Percentiles rank a stretch among this genome's conserved stretches.
These are phyloP conservation scores for Sarcophaga variegata DNA, from an alignment of 2,888 invertebrate genomes.

Conservation along the genomic window DNA sequence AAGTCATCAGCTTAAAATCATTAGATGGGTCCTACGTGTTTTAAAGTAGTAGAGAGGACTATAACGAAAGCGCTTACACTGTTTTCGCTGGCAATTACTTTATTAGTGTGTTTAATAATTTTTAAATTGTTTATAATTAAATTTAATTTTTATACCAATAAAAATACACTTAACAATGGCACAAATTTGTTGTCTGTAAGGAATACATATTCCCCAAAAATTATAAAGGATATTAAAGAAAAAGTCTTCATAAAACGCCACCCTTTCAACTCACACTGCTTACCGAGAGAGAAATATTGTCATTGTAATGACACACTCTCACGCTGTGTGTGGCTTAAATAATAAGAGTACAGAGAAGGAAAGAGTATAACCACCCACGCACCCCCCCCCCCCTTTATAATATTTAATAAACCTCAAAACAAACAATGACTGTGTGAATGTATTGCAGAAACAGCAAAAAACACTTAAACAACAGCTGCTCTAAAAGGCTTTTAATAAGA, in stretches of 20 bases:
- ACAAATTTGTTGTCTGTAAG: constrained; percentile 27
- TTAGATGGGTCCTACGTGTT: too few species aligned
- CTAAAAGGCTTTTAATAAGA: constrained; percentile 35
- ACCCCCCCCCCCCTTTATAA: constrained; percentile 32
- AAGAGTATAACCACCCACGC: too few species aligned
- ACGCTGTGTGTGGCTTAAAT: too few species aligned
- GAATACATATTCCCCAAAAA: too few species aligned
- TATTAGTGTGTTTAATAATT: constrained; percentile 17
- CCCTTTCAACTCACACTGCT: neutral
- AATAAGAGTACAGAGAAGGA: neutral
- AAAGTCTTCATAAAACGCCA: neutral
- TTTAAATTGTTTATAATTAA: constrained; percentile 52
- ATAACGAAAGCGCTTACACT: too few species aligned
- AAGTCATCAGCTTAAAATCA: too few species aligned
- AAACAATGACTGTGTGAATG: constrained; percentile 41
- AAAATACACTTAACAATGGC: constrained; percentile 40
- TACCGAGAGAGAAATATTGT: neutral
- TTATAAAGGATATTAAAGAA: neutral
- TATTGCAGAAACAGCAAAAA: constrained; percentile 61
- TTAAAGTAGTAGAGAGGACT: too few species aligned
- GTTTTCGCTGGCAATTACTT: too few species aligned
- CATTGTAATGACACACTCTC: neutral
- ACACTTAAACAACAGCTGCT: constrained; percentile 68
- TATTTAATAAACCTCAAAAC: constrained; percentile 68
- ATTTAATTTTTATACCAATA: constrained; percentile 44